Percentiles rank a stretch among this genome's conserved stretches.
These are phyloP conservation scores for Acanthacorydalis orientalis DNA, from an alignment of 2,888 invertebrate genomes.

Conservation along the genomic window DNA sequence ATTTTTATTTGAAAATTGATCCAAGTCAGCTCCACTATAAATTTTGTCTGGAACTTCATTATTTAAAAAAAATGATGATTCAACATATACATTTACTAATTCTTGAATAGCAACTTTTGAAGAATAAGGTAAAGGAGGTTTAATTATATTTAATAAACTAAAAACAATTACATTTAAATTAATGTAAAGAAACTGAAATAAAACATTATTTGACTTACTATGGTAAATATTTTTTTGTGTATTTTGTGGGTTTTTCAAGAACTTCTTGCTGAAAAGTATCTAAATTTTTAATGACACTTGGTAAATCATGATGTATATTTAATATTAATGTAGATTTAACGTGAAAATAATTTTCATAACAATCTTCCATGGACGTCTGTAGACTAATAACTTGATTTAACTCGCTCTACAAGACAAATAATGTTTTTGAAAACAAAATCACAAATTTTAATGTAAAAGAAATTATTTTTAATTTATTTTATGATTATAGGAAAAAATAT, in stretches of 20 bases:
- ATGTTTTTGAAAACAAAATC: no score
- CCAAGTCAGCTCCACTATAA: no score
- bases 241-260: background rate
- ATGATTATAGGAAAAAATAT: no score
- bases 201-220: conserved; percentile 1
- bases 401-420: no score
- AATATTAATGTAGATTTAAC: background rate
- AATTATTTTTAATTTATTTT: no score
- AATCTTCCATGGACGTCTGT: no score
- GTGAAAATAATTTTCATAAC: no score
- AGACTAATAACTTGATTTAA: no score
- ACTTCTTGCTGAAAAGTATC: background rate
- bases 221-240: conserved; percentile 1
- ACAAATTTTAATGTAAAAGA: no score
- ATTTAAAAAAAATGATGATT: no score
- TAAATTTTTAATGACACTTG: background rate
- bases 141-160: background rate
- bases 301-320: background rate
- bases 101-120: background rate
- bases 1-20: no score
- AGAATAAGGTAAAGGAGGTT: background rate
- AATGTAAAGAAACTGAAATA: background rate
- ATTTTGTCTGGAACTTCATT: no score
- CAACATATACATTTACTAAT: background rate
- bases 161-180: background rate